A percentile compares a stretch with the other conserved stretches of the same genome.
Evolutionary conservation across 1,140 invertebrate species (phyloP).

Genomic region (Trichoplusia ni): DNA sequence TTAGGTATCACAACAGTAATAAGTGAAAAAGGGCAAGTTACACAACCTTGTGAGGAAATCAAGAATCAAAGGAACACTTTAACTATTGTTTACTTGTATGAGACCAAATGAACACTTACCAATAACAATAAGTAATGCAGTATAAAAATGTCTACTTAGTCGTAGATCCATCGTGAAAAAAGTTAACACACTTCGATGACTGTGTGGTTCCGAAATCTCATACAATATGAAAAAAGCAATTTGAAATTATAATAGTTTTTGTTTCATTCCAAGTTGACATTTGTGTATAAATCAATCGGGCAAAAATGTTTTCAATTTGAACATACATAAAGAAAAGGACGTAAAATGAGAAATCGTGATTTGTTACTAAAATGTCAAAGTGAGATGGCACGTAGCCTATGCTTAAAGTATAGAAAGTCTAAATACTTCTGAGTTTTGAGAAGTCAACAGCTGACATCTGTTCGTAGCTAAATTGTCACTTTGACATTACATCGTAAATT

Average conservation of each 20-base stretch:
- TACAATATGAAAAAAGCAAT: not conserved
- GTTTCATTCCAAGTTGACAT: slow-evolving; percentile 1
- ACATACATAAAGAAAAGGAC: too few relatives aligned
- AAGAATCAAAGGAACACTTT: not conserved
- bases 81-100: not conserved
- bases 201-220: not conserved
- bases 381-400: too few relatives aligned
- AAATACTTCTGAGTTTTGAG: too few relatives aligned
- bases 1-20: too few relatives aligned
- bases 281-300: slow-evolving; percentile 30
- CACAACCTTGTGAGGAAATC: not conserved
- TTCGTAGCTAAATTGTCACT: too few relatives aligned
- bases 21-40: not conserved
- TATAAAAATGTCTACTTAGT: not conserved
- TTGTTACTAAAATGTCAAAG: too few relatives aligned
- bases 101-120: not conserved
- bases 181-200: not conserved
- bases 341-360: too few relatives aligned
- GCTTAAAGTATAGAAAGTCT: too few relatives aligned
- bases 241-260: slow-evolving; percentile 6
- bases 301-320: too few relatives aligned
- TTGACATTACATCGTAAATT: too few relatives aligned
- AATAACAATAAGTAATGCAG: not conserved
- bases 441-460: too few relatives aligned
- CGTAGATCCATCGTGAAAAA: not conserved